phyloP scores from a whole-genome alignment of 2,113 vertebrate genomes.

The Meles meles region DNA sequence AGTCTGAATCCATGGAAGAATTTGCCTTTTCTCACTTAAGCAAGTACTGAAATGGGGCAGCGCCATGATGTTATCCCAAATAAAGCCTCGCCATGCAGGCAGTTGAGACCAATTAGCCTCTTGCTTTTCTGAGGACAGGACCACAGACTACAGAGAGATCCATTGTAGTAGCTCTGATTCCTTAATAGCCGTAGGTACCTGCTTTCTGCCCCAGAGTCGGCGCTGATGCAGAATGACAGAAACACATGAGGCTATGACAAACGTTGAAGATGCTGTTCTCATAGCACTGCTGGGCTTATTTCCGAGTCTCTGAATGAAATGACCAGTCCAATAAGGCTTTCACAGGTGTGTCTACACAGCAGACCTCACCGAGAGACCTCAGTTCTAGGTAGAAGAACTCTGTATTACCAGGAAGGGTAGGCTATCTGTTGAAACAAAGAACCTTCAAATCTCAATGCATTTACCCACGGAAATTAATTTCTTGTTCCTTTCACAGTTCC shows the following conservation, averaged over 20 bases:
- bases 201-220: not conserved
- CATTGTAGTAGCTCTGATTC: rapidly evolving
- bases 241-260: not conserved
- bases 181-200: not conserved
- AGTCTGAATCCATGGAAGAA: not conserved
- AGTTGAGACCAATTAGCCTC: not conserved
- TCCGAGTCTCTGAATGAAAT: not conserved
- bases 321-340: not conserved
- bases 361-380: not conserved
- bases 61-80: not conserved
- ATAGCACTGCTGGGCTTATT: not conserved
- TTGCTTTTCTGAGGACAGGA: not conserved
- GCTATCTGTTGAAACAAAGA: not conserved
- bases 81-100: not conserved
- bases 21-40: not conserved
- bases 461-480: not conserved
- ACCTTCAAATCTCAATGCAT: not conserved
- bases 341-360: no score
- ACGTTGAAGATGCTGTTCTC: not conserved
- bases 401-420: not conserved
- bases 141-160: not conserved
- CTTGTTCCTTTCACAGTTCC: not conserved
- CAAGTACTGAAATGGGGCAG: not conserved
- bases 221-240: not conserved
- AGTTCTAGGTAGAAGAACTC: not conserved